Evolutionary conservation across 2,888 invertebrate genomes (phyloP), one percentile per base, ranked within the genome.

Genomic region (Hirtodrosophila trivittata): DNA sequence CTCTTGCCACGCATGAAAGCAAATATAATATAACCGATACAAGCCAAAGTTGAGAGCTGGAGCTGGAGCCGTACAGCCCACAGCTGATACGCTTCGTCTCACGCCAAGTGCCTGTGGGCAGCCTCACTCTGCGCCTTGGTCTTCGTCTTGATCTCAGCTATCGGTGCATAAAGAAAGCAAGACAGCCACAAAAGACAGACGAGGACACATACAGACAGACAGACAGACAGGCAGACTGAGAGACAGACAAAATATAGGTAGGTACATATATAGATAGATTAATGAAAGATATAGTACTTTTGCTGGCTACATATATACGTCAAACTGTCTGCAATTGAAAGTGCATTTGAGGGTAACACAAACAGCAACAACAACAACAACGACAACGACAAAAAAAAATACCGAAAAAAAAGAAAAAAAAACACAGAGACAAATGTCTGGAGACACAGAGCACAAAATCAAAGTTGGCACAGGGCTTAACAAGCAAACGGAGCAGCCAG

Each of bases 261-360:
- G 55, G 58, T 66, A 52, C 49, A 51, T 67, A 76, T 59, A 76
- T 64, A 64, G 64, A 76, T 81, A 81, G 80, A 82, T 80, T 77
- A 80, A 78, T 82, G 69, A 82, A 78, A 82, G 82, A 82, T 80
- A 82, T 80, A 80, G 82, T 78, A 82, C 80, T 60, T 64, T 63
- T 65, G 75, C 74, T 43, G 16, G 72, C 70, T 65, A 63, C 71
- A 77, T 77, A 81, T 75, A 80, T 71, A 80, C 80, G 82, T 82
- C 80, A 80, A 81, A 66, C 78, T 80, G 83, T 77, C 77, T 82
- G 77, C 81, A 82, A 82, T 83, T 82, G 81, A 82, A 82, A 82
- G 81, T 81, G 81, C 81, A 81, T 83, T 80, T 83, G 83, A 76
- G 74, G 78, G 80, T 63, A 82, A 71, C 67, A 77, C 42, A 63